Conservation (phyloP, 2,797 vertebrate genomes). For the Pteronotus mesoamericanus region DNA sequence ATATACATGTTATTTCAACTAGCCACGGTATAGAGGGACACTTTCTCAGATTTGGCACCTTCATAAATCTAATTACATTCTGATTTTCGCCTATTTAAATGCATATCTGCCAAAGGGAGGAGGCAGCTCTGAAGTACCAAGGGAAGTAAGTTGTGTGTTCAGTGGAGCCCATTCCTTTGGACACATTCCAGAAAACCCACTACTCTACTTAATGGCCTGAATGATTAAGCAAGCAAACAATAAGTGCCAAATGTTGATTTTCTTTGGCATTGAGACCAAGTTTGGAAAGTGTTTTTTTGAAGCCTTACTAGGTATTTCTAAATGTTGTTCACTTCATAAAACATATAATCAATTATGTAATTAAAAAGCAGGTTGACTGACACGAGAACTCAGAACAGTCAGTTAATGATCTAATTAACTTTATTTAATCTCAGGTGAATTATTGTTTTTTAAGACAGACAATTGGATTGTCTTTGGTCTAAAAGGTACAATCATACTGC, state of each 20-base stretch:
- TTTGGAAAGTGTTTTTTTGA: not conserved
- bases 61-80: not conserved
- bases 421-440: conserved; percentile 45
- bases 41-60: not conserved
- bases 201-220: not conserved
- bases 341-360: conserved; percentile 8
- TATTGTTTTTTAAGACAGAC: not conserved
- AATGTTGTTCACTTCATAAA: not conserved
- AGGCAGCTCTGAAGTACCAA: not conserved
- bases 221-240: not conserved
- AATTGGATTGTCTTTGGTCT: conserved; percentile 31
- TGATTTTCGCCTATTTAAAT: not conserved
- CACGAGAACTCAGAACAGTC: not conserved
- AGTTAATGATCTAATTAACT: conserved; percentile 36
- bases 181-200: not conserved
- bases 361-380: not conserved
- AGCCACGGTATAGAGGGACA: not conserved
- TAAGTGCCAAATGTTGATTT: not conserved
- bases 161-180: not conserved
- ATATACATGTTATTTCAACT: conserved; percentile 28
- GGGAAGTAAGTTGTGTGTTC: not conserved
- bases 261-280: not conserved
- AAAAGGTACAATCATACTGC: not conserved
- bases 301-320: not conserved
- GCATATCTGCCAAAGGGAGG: not conserved